Evolutionary conservation across 2,888 invertebrate species (phyloP), one percentile per base, ranked within the genome.

Genomic region (Acleris literana): DNA sequence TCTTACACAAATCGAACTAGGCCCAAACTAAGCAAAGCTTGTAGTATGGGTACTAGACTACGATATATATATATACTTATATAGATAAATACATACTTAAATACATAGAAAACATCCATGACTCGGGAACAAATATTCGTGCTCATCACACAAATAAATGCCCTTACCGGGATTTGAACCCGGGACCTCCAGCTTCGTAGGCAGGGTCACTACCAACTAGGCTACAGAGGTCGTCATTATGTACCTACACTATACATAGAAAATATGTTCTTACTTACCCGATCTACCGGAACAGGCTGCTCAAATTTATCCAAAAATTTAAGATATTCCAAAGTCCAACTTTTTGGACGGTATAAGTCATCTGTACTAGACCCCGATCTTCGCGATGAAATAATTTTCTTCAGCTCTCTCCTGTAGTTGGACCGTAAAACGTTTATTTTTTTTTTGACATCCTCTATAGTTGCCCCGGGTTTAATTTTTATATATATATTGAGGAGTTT

Each of bases 291-390:
- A 60, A 64, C 64, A 64, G 64, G 60, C 64, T 64, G 64, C 64
- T 64, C 59, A 64, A 64, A 64, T 60, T 64, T 64, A 64, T 64
- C 64, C 59, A 53, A 64, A 64, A 58, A 64, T 58, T 64, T 64
- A 57, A 63, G 58, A 58, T 67, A 67, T 54, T 67, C 63, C 52
- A 68, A 68, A 60, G 68, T 68, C 68, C 68, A 68, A 68, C 63
- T 63, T 68, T 68, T 68, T 68, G 68, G 63, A 46, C 46, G 46
- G 46, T 57, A 57, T 46, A 63, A 53, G 56, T 66, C 65, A 66
- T 66, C 61, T 61, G 61, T 56, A 57, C 65, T 57, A 61, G 65
- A 56, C 46, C 57, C 57, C 57, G 57, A 68, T 56, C 63, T 59
- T 63, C 59, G 59, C 59, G 68, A 68, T 60, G 63, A 63, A 68